phyloP scores from a whole-genome alignment of 2,797 vertebrate species.

The Melanotaenia nigrans region DNA sequence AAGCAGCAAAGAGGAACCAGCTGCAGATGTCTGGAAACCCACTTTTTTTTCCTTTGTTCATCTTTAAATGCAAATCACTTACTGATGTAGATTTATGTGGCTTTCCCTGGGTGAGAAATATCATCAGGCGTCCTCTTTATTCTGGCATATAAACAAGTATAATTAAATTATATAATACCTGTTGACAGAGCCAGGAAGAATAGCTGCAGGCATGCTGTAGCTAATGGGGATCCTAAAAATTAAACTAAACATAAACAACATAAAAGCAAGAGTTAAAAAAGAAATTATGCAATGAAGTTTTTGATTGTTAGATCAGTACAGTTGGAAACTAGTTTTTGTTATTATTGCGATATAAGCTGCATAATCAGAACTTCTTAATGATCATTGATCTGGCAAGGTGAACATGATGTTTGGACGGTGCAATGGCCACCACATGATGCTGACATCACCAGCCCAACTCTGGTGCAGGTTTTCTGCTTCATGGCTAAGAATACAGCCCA shows the following conservation, averaged over 20 bases:
- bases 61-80: no score
- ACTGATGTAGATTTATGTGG: no score
- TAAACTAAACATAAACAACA: neutral
- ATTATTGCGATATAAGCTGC: neutral
- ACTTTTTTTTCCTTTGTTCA: neutral
- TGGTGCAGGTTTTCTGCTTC: constrained; percentile 36
- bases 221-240: no score
- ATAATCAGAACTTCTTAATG: neutral
- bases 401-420: constrained; percentile 31
- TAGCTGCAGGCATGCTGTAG: no score
- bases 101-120: neutral
- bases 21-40: neutral
- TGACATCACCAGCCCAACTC: constrained; percentile 5
- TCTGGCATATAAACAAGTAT: neutral
- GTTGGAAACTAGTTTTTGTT: neutral
- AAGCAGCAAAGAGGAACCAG: neutral
- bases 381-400: neutral
- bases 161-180: neutral
- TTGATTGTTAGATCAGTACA: neutral
- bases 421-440: neutral
- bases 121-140: neutral
- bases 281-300: neutral
- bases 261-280: neutral
- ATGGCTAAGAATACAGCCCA: neutral
- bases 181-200: no score